Evolutionary conservation across 2,888 invertebrate genomes (phyloP).

Genomic region (Notodonta dromedarius): DNA sequence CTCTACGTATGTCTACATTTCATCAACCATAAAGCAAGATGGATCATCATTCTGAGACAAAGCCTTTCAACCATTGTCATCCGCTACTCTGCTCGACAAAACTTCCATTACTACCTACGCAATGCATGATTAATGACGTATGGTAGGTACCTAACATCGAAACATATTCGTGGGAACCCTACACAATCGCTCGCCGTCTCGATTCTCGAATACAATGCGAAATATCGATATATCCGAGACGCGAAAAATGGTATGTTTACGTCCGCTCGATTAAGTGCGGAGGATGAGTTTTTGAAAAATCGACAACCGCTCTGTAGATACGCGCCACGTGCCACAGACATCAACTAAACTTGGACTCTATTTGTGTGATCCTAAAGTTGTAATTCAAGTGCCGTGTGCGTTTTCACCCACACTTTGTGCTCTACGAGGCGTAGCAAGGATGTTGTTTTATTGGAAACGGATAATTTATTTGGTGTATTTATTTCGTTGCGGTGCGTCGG

Average conservation of each 20-base stretch:
- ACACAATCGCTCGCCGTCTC: slow-evolving; percentile 48
- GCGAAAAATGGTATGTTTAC: slow-evolving; percentile 81
- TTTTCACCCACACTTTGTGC: slow-evolving; percentile 44
- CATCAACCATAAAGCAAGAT: slow-evolving; percentile 47
- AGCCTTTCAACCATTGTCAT: slow-evolving; percentile 55
- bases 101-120: slow-evolving; percentile 73
- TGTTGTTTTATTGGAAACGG: slow-evolving; percentile 81
- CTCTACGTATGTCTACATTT: slow-evolving; percentile 13
- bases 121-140: slow-evolving; percentile 78
- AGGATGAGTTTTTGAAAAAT: slow-evolving; percentile 74
- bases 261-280: slow-evolving; percentile 77
- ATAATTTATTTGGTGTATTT: slow-evolving; percentile 82
- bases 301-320: slow-evolving; percentile 58
- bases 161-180: slow-evolving; percentile 76
- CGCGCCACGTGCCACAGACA: slow-evolving; percentile 57
- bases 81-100: slow-evolving; percentile 62
- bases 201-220: slow-evolving; percentile 60
- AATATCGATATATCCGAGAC: slow-evolving; percentile 70
- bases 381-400: neutral
- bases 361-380: neutral
- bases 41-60: slow-evolving; percentile 63
- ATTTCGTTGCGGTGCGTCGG: slow-evolving; percentile 68
- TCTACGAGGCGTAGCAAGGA: slow-evolving; percentile 61
- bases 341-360: slow-evolving; percentile 42
- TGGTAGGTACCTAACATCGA: slow-evolving; percentile 45